Evolutionary conservation across 2,888 invertebrate genomes (phyloP), one percentile per base, ranked within the genome.

Genomic region (Megaustenia siamemsis): DNA sequence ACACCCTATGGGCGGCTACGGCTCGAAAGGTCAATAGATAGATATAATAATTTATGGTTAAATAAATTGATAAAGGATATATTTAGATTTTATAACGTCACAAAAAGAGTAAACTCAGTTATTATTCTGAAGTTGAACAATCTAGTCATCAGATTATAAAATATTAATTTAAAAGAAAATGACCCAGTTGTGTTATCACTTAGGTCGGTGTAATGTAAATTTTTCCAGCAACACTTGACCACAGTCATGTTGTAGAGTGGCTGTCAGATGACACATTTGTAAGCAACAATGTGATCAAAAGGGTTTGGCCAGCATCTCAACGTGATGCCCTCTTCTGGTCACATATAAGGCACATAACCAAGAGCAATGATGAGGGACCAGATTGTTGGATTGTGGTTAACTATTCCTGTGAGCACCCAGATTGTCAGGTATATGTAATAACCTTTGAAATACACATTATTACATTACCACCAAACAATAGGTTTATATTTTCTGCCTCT

Each of bases 311-410:
- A 12, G 98, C 99, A 32, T 98, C 98, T 91, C 99, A 99, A 95
- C 95, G 99, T 56, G 99, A 99, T 95, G 98, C 98, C 49, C 95
- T 99, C 69, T 99, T 99, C 95, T 99, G 99, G 99, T 99, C 99
- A 82, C 99, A 99, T 94, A 97, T 98, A 93, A 95, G 97, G n/a
- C 93, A 94, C 86, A 92, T 94, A 63, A 96, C 96, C 3, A 96
- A 94, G 86, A 95, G 95, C 82, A 95, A 96, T 85, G 92, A 92
- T 76, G 94, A 94, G 80, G 93, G 93, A 18, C 96, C 96, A 63
- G 96, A 97, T 94, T 96, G 97, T 32, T 99, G 98, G 97, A 97
- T 98, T 85, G 99, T 99, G 87, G 98, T 98, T 93, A 99, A 99
- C 95, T 97, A 98, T 94, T 98, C 99, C 91, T 97, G 98, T 21